These are phyloP conservation scores for Ariopsis seemanni DNA, from an alignment of 2,113 vertebrate species.

Conservation along the genomic window DNA sequence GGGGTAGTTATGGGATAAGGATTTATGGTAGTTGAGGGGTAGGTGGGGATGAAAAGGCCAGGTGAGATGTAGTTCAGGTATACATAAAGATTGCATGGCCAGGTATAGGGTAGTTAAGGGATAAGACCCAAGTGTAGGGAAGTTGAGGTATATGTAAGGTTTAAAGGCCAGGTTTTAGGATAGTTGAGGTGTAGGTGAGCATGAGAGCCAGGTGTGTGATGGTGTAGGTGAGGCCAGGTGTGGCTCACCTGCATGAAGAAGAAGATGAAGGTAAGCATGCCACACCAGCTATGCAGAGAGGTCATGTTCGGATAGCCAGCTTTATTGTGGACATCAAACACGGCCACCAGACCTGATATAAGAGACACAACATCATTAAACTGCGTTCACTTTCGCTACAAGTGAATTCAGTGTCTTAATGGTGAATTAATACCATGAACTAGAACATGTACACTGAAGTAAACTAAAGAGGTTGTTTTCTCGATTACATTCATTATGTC, in stretches of 20 bases:
- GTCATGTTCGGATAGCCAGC: slow-evolving; percentile 79
- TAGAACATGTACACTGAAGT: neutral
- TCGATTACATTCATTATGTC: too few species aligned
- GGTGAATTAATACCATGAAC: neutral
- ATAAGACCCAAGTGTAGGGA: neutral
- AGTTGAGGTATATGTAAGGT: neutral
- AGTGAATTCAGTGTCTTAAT: neutral
- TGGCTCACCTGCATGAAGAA: slow-evolving; percentile 83
- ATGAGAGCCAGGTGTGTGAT: neutral
- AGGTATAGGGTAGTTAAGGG: neutral
- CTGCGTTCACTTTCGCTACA: neutral
- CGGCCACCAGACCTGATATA: slow-evolving; percentile 75
- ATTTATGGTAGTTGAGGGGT: neutral
- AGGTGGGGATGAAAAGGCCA: neutral
- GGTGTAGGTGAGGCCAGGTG: neutral
- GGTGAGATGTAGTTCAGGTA: neutral
- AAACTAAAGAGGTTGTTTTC: too few species aligned
- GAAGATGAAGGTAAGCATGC: slow-evolving; percentile 75
- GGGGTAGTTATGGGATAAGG: too few species aligned
- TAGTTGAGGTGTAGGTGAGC: slow-evolving; percentile 5
- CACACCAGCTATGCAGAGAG: slow-evolving; percentile 93
- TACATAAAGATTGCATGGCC: neutral
- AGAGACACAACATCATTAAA: neutral
- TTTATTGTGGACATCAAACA: slow-evolving; percentile 81
- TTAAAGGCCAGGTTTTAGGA: neutral